Base-by-base conservation (phyloP, 2,888 invertebrate species). In the Oligia strigilis region DNA sequence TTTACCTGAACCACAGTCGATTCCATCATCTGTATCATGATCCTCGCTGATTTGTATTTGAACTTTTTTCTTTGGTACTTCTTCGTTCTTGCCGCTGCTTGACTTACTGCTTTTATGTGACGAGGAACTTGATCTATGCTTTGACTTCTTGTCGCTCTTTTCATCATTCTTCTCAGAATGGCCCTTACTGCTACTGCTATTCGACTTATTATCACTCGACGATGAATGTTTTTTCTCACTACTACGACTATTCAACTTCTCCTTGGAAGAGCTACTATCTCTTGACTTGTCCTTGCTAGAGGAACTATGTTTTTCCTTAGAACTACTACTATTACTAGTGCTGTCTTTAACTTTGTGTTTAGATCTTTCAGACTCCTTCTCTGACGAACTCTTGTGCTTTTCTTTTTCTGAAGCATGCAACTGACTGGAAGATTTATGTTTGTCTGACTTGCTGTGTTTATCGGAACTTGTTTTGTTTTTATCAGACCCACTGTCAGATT, bases 1-100 rank as follows among this genome's bases (percentile, higher is more conserved):
- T 49, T 91, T 94, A 97, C 98, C 98, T 94, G 98, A 98, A 77
- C 97, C 97, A 90, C 98, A 98, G 92, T 98, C 98, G 82, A 98
- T 98, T 73, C 98, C 98, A 90, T 97, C 97, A 77, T 97, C 97
- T 83, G 95, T 96, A 71, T 97, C 77, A 4, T 81, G 80, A 6
- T 82, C 94, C 65, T 95, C 94, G 82, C 85, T 82, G 80, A 82
- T 93, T 77, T 84, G 83, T 52, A 89, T 87, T 85, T 93, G 92
- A 77, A 90, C 87, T 92, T 93, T 96, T 93, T 95, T 96, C 95
- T 96, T 96, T 95, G 96, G 96, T 94, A 93, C 92, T 81, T 94
- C 94, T 88, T 96, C 97, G 88, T 95, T 95, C 77, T 93, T 92
- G 90, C 94, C 93, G 83, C 89, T 94, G 88, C 92, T 95, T 72